Evolutionary conservation across 2,888 invertebrate genomes (phyloP).

Genomic region (Ornithoptera alexandrae): DNA sequence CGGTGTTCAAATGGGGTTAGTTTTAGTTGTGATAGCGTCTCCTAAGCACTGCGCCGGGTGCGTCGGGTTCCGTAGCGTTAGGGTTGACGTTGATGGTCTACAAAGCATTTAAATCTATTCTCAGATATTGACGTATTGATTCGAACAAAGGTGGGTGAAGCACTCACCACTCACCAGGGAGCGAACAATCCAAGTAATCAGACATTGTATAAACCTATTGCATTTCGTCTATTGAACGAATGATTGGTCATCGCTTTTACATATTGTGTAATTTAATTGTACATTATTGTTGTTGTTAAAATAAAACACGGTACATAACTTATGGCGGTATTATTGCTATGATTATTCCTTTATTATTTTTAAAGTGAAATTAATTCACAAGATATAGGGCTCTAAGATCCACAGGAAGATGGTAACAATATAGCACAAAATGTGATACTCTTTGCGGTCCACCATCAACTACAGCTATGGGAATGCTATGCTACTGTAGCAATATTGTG

Average conservation of each 20-base stretch:
- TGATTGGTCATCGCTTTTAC: slow-evolving; percentile 61
- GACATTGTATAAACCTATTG: slow-evolving; percentile 38
- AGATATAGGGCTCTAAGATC: too few species aligned
- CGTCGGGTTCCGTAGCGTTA: slow-evolving; percentile 17
- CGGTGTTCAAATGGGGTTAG: slow-evolving; percentile 30
- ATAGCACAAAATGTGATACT: too few species aligned
- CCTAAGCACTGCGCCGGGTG: slow-evolving; percentile 16
- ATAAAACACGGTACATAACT: slow-evolving; percentile 60
- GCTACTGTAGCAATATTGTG: too few species aligned
- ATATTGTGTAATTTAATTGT: slow-evolving; percentile 70
- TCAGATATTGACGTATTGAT: slow-evolving; percentile 4
- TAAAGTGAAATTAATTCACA: too few species aligned
- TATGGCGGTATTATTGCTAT: not conserved
- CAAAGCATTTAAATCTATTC: slow-evolving; percentile 19
- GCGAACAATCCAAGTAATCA: slow-evolving; percentile 12
- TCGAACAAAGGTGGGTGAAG: slow-evolving; percentile 8
- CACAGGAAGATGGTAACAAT: too few species aligned
- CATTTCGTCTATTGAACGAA: slow-evolving; percentile 56
- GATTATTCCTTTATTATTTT: not conserved
- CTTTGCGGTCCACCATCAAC: too few species aligned
- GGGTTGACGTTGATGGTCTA: slow-evolving; percentile 10
- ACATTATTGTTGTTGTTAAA: slow-evolving; percentile 77
- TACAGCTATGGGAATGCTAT: too few species aligned
- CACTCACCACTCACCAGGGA: too few species aligned
- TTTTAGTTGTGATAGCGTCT: slow-evolving; percentile 13